These are phyloP conservation scores for Diorhabda sublineata DNA, from an alignment of 1,140 invertebrate genomes.

Conservation along the genomic window DNA sequence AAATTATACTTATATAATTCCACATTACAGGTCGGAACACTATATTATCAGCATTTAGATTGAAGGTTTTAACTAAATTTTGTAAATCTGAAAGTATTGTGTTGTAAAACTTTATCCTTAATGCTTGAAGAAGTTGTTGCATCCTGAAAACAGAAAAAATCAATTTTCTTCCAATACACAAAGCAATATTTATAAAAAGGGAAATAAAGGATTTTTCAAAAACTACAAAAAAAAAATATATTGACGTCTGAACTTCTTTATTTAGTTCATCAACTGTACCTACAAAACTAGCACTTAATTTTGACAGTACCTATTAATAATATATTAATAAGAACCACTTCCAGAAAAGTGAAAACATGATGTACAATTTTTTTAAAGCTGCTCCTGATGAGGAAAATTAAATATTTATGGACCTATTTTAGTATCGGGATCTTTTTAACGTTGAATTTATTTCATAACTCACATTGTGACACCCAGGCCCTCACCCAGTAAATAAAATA, in stretches of 20 bases:
- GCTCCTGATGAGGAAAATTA: too few species aligned
- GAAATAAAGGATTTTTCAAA: not conserved
- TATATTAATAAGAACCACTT: too few species aligned
- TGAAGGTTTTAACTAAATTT: constrained; percentile 55
- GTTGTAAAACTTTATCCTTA: constrained; percentile 22
- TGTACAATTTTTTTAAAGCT: too few species aligned
- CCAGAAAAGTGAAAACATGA: too few species aligned
- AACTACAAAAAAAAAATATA: not conserved
- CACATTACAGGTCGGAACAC: constrained; percentile 56
- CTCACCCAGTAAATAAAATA: too few species aligned
- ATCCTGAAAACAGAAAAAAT: constrained; percentile 27
- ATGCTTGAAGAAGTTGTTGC: constrained; percentile 26
- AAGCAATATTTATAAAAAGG: not conserved
- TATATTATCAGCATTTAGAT: constrained; percentile 56
- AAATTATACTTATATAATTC: constrained; percentile 53
- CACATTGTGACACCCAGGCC: too few species aligned
- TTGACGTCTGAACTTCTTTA: not conserved
- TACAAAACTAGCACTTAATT: not conserved
- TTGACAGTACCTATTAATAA: not conserved
- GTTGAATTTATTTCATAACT: too few species aligned
- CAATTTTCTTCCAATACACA: not conserved
- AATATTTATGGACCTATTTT: too few species aligned
- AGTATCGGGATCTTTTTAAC: too few species aligned
- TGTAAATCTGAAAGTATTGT: constrained; percentile 46
- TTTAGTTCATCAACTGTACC: not conserved